Conservation (phyloP, 2,797 vertebrate genomes). For the Mareca penelope region DNA sequence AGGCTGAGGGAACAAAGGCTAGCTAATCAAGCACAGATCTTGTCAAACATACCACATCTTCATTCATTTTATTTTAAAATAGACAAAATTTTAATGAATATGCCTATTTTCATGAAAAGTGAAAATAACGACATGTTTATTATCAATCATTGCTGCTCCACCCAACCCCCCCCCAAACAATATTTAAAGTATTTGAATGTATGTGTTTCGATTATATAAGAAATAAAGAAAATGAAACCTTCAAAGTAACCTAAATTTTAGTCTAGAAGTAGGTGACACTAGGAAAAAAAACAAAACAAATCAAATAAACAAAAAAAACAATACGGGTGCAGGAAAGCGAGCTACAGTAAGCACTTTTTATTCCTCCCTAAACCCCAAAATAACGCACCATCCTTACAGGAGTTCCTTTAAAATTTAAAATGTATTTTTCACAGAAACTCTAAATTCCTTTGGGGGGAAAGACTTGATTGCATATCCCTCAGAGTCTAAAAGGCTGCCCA, state of each 20-base stretch:
- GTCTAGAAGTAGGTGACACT: background rate
- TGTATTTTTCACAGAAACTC: conserved; percentile 76
- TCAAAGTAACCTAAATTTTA: background rate
- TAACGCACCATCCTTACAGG: conserved; percentile 12
- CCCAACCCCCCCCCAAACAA: no score
- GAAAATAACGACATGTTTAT: background rate
- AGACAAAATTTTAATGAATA: conserved; percentile 21
- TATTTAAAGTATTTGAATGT: background rate
- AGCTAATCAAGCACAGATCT: conserved; percentile 54
- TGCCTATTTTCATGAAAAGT: background rate
- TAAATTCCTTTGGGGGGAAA: conserved; percentile 76
- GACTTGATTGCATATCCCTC: conserved; percentile 81
- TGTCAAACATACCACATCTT: conserved; percentile 62
- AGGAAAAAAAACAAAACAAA: background rate
- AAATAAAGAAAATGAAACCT: background rate
- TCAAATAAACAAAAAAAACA: background rate
- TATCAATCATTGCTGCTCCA: background rate
- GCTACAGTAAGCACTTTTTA: background rate
- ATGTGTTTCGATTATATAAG: background rate
- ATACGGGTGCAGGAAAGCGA: background rate
- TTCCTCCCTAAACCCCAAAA: background rate
- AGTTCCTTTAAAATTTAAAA: conserved; percentile 61
- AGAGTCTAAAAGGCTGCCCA: conserved; percentile 81
- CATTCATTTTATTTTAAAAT: conserved; percentile 36
- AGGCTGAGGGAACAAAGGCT: conserved; percentile 48